A percentile compares a stretch with the other conserved stretches of the same genome.
Evolutionary conservation across 1,140 invertebrate genomes (phyloP).

Genomic region (Colletes latitarsis): DNA sequence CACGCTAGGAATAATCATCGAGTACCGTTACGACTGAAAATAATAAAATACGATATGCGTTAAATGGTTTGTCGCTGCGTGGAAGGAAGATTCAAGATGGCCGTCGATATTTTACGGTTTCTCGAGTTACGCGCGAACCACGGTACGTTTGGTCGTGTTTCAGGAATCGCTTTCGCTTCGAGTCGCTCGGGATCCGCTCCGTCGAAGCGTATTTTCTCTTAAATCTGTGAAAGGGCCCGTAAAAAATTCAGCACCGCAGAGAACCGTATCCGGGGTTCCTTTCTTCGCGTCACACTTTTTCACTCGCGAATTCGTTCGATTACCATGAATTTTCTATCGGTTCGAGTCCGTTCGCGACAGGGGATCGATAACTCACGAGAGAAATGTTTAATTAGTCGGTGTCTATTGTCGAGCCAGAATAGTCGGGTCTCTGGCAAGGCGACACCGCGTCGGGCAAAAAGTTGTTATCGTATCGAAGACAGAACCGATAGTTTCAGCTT

Average conservation of each 20-base stretch:
- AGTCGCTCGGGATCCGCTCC: background rate
- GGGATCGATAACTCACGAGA: background rate
- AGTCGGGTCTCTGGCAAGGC: background rate
- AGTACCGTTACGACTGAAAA: no score
- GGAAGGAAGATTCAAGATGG: no score
- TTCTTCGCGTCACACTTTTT: background rate
- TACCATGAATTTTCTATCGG: background rate
- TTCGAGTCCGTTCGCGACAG: background rate
- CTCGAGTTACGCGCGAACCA: no score
- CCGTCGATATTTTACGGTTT: no score
- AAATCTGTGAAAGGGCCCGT: background rate
- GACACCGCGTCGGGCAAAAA: background rate
- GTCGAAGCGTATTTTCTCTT: background rate
- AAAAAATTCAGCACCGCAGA: conserved; percentile 9
- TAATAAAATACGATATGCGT: no score
- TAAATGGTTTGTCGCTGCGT: no score
- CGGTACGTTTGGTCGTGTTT: background rate
- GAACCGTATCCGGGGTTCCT: background rate
- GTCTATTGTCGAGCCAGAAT: background rate
- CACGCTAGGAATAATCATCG: no score
- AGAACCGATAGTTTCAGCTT: background rate
- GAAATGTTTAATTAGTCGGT: conserved; percentile 7
- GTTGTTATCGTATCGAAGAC: background rate
- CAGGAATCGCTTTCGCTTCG: background rate
- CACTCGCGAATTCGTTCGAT: background rate